phyloP scores from a whole-genome alignment of 2,888 invertebrate genomes.

The Erebia palarica region DNA sequence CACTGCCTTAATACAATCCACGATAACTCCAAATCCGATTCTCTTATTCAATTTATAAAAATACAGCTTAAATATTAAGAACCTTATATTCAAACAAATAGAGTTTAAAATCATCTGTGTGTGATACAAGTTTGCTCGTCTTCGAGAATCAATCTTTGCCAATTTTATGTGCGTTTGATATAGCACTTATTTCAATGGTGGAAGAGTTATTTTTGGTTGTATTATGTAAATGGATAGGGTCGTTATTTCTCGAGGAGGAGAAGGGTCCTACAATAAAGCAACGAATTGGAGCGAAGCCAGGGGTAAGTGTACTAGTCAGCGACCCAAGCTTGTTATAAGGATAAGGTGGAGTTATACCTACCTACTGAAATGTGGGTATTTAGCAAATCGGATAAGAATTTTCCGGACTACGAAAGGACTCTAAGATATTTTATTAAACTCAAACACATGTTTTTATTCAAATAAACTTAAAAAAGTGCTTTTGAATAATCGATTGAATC shows the following conservation, averaged over 20 bases:
- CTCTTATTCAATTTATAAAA: conserved; percentile 54
- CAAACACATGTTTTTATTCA: no score
- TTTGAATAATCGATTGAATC: no score
- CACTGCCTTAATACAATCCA: conserved; percentile 46
- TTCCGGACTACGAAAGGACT: not conserved
- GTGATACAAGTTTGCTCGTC: conserved; percentile 21
- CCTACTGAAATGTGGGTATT: conserved; percentile 3
- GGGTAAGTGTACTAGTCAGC: conserved; percentile 35
- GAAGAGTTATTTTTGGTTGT: conserved; percentile 29
- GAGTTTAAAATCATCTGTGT: conserved; percentile 15
- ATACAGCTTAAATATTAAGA: conserved; percentile 20
- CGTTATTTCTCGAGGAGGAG: conserved; percentile 42
- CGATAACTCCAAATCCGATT: conserved; percentile 57
- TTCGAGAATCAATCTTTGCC: conserved; percentile 27
- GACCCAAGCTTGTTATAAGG: conserved; percentile 24
- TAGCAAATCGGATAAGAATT: conserved; percentile 3
- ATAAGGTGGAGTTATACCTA: conserved; percentile 11
- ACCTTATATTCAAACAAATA: conserved; percentile 18
- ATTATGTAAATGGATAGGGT: conserved; percentile 24
- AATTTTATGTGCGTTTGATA: conserved; percentile 21
- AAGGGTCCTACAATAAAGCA: conserved; percentile 36
- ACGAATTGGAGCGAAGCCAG: conserved; percentile 40
- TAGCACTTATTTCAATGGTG: conserved; percentile 21
- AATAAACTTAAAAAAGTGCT: no score
- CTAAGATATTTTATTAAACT: not conserved